phyloP scores from a whole-genome alignment of 2,797 vertebrate genomes.

The Podargus strigoides region DNA sequence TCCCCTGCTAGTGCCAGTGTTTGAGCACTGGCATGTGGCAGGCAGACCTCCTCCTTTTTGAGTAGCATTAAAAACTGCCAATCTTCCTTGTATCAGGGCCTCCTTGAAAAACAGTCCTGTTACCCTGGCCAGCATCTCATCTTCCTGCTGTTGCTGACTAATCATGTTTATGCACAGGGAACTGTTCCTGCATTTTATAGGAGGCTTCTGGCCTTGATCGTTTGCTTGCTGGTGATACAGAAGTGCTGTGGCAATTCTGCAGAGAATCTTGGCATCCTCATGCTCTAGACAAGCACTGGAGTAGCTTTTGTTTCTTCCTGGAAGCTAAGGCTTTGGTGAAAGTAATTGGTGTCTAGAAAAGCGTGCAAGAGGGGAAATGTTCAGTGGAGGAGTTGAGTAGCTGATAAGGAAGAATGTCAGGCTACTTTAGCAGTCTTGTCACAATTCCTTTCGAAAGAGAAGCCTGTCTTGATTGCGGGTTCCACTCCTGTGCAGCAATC shows the following conservation, averaged over 20 bases:
- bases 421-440: fast-evolving
- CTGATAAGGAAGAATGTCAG: fast-evolving
- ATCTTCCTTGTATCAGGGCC: neutral
- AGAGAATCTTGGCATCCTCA: neutral
- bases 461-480: neutral
- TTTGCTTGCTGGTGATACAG: neutral
- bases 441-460: neutral
- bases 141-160: neutral
- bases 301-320: neutral
- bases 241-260: neutral
- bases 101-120: neutral
- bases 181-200: neutral
- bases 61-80: neutral
- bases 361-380: neutral
- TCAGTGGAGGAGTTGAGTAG: neutral
- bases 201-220: neutral
- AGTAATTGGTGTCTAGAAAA: neutral
- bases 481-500: fast-evolving
- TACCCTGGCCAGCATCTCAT: neutral
- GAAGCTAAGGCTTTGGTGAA: neutral
- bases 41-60: neutral
- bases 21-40: neutral
- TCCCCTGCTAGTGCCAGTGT: neutral
- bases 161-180: neutral
- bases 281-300: neutral